A percentile compares a stretch with the other conserved stretches of the same genome.
Evolutionary conservation across 1,140 invertebrate species (phyloP).

Genomic region (Acyrthosiphon pisum): DNA sequence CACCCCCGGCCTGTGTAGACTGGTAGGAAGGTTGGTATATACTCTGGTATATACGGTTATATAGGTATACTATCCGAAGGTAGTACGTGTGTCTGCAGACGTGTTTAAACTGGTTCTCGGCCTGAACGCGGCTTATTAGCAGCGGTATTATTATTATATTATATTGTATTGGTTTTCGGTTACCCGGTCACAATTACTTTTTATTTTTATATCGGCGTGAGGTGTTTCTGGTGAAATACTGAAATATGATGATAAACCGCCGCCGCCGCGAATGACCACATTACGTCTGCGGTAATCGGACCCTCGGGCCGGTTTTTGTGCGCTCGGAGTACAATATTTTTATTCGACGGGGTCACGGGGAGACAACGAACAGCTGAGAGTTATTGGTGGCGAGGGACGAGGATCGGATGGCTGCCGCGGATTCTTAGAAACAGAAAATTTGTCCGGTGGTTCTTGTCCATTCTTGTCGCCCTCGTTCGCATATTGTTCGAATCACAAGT

Average conservation of each 20-base stretch:
- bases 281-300: constrained; percentile 45
- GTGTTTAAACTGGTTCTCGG: background rate
- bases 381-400: background rate
- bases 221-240: constrained; percentile 46
- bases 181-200: constrained; percentile 49
- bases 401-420: background rate
- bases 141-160: background rate
- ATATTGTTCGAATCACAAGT: background rate
- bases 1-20: no score
- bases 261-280: constrained; percentile 42
- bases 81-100: background rate
- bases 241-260: constrained; percentile 43
- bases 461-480: background rate
- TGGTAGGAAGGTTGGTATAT: background rate
- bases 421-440: constrained; percentile 22
- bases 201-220: background rate
- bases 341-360: background rate
- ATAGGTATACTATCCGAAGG: no score
- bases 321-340: background rate
- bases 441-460: background rate
- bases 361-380: background rate
- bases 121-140: background rate
- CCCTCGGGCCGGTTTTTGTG: constrained; percentile 34
- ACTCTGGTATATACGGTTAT: background rate
- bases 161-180: constrained; percentile 41